A percentile compares a stretch with the other conserved stretches of the same genome.
Conservation (phyloP, 2,113 vertebrate species). For the Indicator maculatus region DNA sequence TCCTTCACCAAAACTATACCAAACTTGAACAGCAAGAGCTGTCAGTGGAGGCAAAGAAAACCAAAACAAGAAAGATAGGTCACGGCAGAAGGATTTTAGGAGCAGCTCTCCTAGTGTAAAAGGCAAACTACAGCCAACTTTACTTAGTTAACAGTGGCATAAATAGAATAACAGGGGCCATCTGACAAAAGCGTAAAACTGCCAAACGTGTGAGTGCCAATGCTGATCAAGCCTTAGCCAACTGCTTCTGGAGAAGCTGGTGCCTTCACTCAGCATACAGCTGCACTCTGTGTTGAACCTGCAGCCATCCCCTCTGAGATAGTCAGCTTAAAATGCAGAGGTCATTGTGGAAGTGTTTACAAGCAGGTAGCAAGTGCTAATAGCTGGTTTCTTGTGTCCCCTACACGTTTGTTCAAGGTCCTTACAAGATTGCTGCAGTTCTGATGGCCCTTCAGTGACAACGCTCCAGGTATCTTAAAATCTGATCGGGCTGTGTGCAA, state of each 20-base stretch:
- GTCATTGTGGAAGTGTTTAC: background rate
- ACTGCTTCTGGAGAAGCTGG: conserved; percentile 16
- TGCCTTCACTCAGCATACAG: conserved; percentile 19
- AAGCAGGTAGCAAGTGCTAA: background rate
- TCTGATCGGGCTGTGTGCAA: background rate
- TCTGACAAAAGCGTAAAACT: conserved; percentile 17
- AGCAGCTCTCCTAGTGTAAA: background rate
- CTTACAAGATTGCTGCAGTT: background rate
- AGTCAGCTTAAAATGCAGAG: background rate
- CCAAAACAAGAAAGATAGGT: background rate
- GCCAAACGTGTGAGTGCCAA: background rate
- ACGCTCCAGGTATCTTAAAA: background rate
- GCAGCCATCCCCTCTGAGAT: background rate
- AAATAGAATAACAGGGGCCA: conserved; percentile 12
- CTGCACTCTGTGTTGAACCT: background rate
- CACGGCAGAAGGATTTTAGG: background rate
- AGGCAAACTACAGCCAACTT: background rate
- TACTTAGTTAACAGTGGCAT: background rate
- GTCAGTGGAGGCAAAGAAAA: background rate
- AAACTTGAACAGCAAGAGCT: background rate
- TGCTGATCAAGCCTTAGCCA: conserved; percentile 5
- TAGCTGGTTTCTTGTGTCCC: background rate
- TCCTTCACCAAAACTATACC: background rate
- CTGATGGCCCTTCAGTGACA: background rate
- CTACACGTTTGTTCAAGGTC: background rate